These are phyloP conservation scores for Pteronura brasiliensis DNA, from an alignment of 2,113 vertebrate genomes.

Conservation along the genomic window DNA sequence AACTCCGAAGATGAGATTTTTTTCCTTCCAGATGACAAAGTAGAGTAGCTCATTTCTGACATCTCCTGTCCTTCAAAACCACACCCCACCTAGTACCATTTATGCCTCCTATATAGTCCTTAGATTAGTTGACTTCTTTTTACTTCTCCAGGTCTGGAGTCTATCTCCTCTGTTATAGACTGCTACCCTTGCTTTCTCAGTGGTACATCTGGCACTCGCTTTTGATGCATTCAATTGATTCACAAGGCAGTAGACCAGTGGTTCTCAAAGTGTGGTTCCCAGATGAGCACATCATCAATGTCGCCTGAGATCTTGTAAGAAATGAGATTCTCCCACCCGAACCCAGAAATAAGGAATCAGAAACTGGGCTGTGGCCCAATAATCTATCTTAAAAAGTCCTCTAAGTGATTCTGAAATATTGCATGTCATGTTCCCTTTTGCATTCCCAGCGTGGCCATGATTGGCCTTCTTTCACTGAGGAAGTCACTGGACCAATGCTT, in stretches of 20 bases:
- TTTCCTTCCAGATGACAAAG: background rate
- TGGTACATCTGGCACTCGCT: background rate
- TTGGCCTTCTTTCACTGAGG: background rate
- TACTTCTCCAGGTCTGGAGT: background rate
- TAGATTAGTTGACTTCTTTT: background rate
- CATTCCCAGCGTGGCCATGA: background rate
- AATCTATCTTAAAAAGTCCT: background rate
- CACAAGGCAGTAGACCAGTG: background rate
- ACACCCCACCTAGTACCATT: background rate
- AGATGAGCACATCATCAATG: background rate
- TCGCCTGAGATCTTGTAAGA: background rate
- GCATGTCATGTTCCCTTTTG: accelerated
- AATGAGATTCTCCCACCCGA: background rate
- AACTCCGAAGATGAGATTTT: background rate
- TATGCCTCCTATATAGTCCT: background rate
- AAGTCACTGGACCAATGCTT: background rate
- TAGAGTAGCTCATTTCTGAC: background rate
- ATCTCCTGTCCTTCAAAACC: background rate
- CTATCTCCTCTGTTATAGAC: background rate
- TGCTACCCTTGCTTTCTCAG: background rate
- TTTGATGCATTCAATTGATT: background rate
- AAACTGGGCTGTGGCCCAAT: background rate
- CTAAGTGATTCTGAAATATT: background rate
- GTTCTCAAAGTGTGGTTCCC: background rate
- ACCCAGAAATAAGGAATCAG: background rate